phyloP scores from a whole-genome alignment of 2,888 invertebrate genomes.

The Plebejus argus region DNA sequence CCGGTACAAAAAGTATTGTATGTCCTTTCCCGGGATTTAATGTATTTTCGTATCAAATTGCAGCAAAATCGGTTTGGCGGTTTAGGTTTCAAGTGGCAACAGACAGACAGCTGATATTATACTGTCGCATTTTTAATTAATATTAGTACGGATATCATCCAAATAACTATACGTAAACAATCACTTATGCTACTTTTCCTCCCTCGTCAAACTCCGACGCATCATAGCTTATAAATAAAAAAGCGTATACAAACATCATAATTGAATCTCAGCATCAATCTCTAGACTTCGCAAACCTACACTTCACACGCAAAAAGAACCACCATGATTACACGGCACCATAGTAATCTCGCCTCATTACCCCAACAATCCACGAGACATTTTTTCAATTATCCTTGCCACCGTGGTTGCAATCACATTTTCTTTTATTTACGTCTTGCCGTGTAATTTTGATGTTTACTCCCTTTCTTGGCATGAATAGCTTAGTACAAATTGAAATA shows the following conservation, averaged over 20 bases:
- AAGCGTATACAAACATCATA: neutral
- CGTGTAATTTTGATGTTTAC: constrained; percentile 56
- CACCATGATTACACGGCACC: constrained; percentile 43
- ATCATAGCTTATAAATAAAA: neutral
- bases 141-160: too few species aligned
- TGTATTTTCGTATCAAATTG: too few species aligned
- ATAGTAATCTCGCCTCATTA: constrained; percentile 64
- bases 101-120: too few species aligned
- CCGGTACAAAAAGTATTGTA: too few species aligned
- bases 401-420: constrained; percentile 66
- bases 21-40: too few species aligned
- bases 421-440: constrained; percentile 57
- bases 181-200: neutral
- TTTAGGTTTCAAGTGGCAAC: too few species aligned
- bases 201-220: neutral
- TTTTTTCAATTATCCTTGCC: constrained; percentile 72
- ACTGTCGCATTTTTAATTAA: too few species aligned
- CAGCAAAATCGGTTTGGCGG: too few species aligned
- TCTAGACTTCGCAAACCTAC: neutral
- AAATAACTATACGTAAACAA: too few species aligned
- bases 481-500: neutral
- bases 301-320: constrained; percentile 18
- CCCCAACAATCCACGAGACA: constrained; percentile 68
- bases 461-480: constrained; percentile 37
- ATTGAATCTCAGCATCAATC: neutral